phyloP scores from a whole-genome alignment of 1,140 invertebrate genomes.

The Heterodera schachtii region DNA sequence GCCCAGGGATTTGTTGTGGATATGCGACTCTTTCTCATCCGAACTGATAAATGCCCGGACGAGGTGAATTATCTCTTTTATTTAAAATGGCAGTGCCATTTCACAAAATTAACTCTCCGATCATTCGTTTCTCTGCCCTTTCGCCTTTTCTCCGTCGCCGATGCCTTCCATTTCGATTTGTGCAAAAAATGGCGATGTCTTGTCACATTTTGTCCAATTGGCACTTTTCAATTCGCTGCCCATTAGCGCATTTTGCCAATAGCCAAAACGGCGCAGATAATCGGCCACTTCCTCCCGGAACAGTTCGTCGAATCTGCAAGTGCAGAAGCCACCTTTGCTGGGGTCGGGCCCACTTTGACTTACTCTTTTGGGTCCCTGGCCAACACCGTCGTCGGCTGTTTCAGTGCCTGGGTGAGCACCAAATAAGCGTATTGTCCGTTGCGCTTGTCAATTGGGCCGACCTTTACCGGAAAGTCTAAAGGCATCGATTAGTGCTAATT shows the following conservation, averaged over 20 bases:
- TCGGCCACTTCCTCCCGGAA: conserved; percentile 50
- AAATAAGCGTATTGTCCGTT: conserved; percentile 55
- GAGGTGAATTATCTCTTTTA: neutral
- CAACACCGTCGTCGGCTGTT: conserved; percentile 58
- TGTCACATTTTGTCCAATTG: conserved; percentile 23
- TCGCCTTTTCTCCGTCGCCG: neutral
- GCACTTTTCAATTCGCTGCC: conserved; percentile 9
- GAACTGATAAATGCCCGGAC: conserved; percentile 9
- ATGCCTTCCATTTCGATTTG: conserved; percentile 13
- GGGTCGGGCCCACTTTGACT: neutral
- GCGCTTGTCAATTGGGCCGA: conserved; percentile 43
- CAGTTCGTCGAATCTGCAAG: conserved; percentile 2
- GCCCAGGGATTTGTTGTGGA: conserved; percentile 9
- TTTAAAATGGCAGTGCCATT: too few relatives aligned
- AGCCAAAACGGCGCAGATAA: conserved; percentile 52
- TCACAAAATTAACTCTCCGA: too few relatives aligned
- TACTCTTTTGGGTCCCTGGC: conserved; percentile 51
- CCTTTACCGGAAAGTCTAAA: conserved; percentile 58
- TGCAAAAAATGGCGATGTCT: conserved; percentile 6
- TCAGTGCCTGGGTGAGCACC: conserved; percentile 55
- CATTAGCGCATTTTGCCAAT: conserved; percentile 32
- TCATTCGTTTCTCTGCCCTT: neutral
- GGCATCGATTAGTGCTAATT: neutral
- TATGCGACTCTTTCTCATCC: conserved; percentile 18
- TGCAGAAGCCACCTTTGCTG: neutral